Percentiles rank a stretch among this genome's conserved stretches.
Evolutionary conservation across 2,797 vertebrate species (phyloP).

Genomic region (Oryzias dopingdopingensis): DNA sequence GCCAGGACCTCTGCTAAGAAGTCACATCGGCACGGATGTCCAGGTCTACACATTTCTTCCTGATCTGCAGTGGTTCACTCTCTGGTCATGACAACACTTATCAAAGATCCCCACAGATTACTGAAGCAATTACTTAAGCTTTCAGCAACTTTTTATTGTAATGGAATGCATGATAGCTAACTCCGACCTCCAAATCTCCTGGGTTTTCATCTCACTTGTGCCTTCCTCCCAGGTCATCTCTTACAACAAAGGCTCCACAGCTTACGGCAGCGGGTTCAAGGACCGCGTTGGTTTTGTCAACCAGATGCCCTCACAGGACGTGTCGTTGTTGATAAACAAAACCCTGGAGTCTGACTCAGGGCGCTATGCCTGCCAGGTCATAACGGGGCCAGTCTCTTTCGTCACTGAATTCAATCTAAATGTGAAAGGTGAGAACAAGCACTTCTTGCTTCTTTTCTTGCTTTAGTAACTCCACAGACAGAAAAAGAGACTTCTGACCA

Average conservation of each 20-base stretch:
- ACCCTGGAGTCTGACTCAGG: slow-evolving; percentile 84
- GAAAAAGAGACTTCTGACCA: neutral
- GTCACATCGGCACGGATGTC: neutral
- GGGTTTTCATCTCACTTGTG: neutral
- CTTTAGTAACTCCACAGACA: neutral
- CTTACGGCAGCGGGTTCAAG: slow-evolving; percentile 37
- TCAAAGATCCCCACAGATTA: too few species aligned
- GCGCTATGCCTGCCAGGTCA: slow-evolving; percentile 79
- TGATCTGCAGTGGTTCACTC: too few species aligned
- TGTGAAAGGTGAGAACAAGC: slow-evolving; percentile 65
- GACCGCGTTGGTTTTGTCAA: slow-evolving; percentile 73
- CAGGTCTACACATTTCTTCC: too few species aligned
- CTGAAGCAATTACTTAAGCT: too few species aligned
- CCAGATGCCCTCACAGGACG: slow-evolving; percentile 60
- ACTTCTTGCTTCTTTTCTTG: neutral
- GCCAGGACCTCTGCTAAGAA: neutral
- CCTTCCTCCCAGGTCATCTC: slow-evolving; percentile 76
- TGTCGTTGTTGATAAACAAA: slow-evolving; percentile 83
- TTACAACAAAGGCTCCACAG: slow-evolving; percentile 54
- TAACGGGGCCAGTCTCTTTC: slow-evolving; percentile 2
- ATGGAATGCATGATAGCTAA: too few species aligned
- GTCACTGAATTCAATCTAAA: slow-evolving; percentile 53
- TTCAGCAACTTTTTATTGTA: too few species aligned
- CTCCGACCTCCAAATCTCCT: too few species aligned
- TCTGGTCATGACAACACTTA: too few species aligned